Percentiles rank a stretch among this genome's conserved stretches.
phyloP scores from a whole-genome alignment of 2,888 invertebrate species.

The Lepetodrilus schrolli region DNA sequence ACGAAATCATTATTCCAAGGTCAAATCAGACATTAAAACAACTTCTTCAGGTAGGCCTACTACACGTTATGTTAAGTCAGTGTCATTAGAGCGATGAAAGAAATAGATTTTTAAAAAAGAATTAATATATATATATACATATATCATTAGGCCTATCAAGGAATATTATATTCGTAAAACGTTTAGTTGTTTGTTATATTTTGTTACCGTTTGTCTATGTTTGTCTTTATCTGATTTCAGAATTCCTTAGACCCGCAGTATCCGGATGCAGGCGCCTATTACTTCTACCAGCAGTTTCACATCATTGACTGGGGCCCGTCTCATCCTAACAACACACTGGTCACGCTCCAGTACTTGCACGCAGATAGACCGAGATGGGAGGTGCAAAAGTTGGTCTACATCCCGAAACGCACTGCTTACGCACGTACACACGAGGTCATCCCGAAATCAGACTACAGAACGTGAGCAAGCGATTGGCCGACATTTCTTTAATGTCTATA shows the following conservation, averaged over 20 bases:
- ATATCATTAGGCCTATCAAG: no score
- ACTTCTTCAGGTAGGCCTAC: slow-evolving; percentile 36
- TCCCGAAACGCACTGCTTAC: not conserved
- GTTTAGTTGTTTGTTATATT: no score
- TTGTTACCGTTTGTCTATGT: no score
- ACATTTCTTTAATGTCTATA: no score
- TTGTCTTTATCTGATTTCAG: not conserved
- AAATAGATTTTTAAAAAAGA: no score
- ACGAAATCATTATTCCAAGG: slow-evolving; percentile 41
- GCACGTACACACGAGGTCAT: slow-evolving; percentile 10
- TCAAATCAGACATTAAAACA: slow-evolving; percentile 31
- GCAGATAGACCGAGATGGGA: not conserved
- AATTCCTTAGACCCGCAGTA: not conserved
- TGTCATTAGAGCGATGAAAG: no score
- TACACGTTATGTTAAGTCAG: no score
- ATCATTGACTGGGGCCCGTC: slow-evolving; percentile 23
- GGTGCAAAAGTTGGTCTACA: slow-evolving; percentile 10
- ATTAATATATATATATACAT: no score
- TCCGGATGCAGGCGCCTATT: slow-evolving; percentile 13
- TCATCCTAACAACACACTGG: not conserved
- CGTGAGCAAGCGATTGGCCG: no score
- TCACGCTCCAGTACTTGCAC: not conserved
- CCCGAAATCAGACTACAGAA: not conserved
- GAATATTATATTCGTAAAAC: no score
- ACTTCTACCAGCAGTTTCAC: slow-evolving; percentile 29